These are phyloP conservation scores for Camarhynchus parvulus DNA, from an alignment of 2,113 vertebrate species.

Conservation along the genomic window DNA sequence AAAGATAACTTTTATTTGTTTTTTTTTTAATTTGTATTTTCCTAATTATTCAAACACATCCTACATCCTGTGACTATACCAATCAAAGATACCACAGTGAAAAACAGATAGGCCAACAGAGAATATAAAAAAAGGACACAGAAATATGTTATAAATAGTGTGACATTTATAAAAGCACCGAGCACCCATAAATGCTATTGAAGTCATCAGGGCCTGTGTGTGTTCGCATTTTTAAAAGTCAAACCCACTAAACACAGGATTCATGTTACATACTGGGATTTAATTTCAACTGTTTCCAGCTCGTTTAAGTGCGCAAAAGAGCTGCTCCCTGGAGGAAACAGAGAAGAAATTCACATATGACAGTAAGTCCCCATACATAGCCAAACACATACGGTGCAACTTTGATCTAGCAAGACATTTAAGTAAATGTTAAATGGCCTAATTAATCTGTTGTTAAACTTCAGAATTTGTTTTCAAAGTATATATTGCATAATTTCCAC, in stretches of 20 bases:
- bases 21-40: neutral
- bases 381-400: neutral
- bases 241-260: neutral
- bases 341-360: neutral
- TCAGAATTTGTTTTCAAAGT: neutral
- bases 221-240: constrained; percentile 36
- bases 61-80: constrained; percentile 18
- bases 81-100: constrained; percentile 31
- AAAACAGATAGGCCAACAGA: constrained; percentile 56
- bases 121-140: constrained; percentile 50
- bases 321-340: neutral
- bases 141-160: constrained; percentile 67
- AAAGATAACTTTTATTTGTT: constrained; percentile 41
- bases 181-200: constrained; percentile 67
- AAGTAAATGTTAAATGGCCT: neutral
- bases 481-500: neutral
- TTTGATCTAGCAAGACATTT: neutral
- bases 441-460: neutral
- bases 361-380: neutral
- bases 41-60: constrained; percentile 46
- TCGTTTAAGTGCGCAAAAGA: constrained; percentile 26
- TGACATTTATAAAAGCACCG: constrained; percentile 61
- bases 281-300: constrained; percentile 43
- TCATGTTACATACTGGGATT: constrained; percentile 36
- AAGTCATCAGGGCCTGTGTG: constrained; percentile 57